Evolutionary conservation across 2,888 invertebrate genomes (phyloP), one percentile per base, ranked within the genome.

Genomic region (Eupsilia transversa): DNA sequence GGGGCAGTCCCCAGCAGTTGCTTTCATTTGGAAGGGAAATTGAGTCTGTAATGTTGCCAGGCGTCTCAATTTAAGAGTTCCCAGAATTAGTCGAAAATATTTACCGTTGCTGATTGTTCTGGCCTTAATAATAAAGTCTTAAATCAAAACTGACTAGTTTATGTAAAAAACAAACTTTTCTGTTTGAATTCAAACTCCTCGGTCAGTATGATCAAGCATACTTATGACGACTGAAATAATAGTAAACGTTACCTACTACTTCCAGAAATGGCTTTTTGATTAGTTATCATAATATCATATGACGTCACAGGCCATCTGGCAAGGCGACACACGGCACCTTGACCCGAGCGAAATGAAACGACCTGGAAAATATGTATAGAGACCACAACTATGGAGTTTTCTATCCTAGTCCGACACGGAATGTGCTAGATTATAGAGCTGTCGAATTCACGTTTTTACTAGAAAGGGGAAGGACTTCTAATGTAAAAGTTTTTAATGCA

Each of bases 291-390:
- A 17, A 71, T 64, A 17, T 27, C 17, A 52, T 35, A 20, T 82
- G 56, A 68, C 78, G 65, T 77, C 67, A 65, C 56, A 59, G 43
- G n/a, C 67, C 66, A 71, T 66, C 77, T 82, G 73, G 61, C 59
- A 57, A 57, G 27, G 59, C 49, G 70, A 60, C 54, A 67, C 4
- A 67, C 46, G 43, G 27, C 72, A 79, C 79, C 65, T 82, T 82
- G 79, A 79, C 82, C 79, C 49, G 49, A n/a, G 41, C 23, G 46
- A 74, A 69, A 73, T 70, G 20, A 59, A 74, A 79, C 57, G 72
- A 74, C 49, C 66, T 82, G 79, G n/a, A 82, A 79, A 66, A 66
- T 66, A 64, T 65, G 41, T 72, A 46, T n/a, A 52, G n/a, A 43
- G 33, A 71, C 69, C 54, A 70, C 68, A 57, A 20, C 63, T 70